Base-by-base conservation (phyloP, 2,888 invertebrate species). In the Mesorhabditis spiculigera region DNA sequence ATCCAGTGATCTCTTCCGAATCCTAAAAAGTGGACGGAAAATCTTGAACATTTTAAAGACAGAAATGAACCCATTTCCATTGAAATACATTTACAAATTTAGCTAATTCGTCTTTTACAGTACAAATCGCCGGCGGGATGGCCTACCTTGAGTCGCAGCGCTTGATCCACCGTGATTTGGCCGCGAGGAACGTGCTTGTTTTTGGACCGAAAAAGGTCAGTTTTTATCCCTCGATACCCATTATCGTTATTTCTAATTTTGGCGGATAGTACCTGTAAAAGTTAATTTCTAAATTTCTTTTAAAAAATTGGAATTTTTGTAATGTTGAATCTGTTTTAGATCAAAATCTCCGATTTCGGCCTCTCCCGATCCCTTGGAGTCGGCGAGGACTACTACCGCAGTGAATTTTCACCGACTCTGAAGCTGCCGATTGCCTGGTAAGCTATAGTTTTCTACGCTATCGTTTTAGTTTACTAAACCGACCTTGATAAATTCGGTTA, bases 321-420 rank as follows among this genome's bases (percentile, higher is more conserved):
- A 28, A 28, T 28, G 58, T 50, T 13, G n/a, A n/a, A 13, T n/a
- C 8, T 13, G 5, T 77, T 82, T 13, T 83, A 89, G 88, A 88
- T 97, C 5, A 98, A 98, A 89, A 96, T 98, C 76, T 96, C 95
- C 0, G 97, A 98, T 86, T 96, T 98, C 87, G 97, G 97, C 4
- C 87, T 98, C 68, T 95, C 95, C 0, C 90, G 96, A 69, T 95
- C 95, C 0, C 88, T 98, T 68, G 96, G 97, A 4, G 94, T 94
- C 66, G 97, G 96, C 44, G 97, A 97, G 87, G 96, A 98, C 87
- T 98, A 98, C 87, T 98, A 98, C 86, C 95, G 96, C 87, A 95
- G 95, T 4, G 96, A 97, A 88, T 95, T 95, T 87, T 95, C 94
- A 86, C 94, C 95, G 58, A 95, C 95, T 88, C 90, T 97, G 73